Base-by-base conservation (phyloP, 2,113 vertebrate species). In the Scytalopus superciliaris region DNA sequence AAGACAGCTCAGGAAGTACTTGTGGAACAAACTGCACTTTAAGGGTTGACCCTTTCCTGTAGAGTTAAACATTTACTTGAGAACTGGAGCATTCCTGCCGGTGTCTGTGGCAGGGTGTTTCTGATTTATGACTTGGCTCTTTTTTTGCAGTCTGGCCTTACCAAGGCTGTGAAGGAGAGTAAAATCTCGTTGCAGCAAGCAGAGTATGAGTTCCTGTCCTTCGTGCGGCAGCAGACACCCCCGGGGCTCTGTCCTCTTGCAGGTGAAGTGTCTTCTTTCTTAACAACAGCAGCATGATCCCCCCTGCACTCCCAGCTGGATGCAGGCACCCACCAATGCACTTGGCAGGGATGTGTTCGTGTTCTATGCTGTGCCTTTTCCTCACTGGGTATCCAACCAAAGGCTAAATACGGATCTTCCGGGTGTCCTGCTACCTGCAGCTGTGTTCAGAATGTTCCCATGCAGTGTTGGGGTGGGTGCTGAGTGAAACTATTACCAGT, bases 151-250 rank as follows among this genome's bases (percentile, higher is more conserved):
- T 99, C 99, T 89, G 99, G 99, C 87, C 98, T 99, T 67, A 99
- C 99, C 3, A 98, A 99, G 96, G 99, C 99, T 3, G 99, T 99
- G 59, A 98, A 98, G 95, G 98, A 99, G 97, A 99, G 99, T 30
- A 98, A 98, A 44, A 98, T 99, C 84, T 98, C 98, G 1, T 75
- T 99, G 95, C 98, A 99, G 97, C 99, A 99, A 89, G 99, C 99
- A 0, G 99, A 99, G 95, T 99, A 99, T 0, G 99, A 99, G 96
- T 99, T 99, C 90, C 98, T 99, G 92, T 99, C 99, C 72, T 99
- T 99, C 28, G 89, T 99, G 79, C 98, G 99, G 12, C 98, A 99
- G 89, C 99, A 99, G 97, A 99, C 99, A 0, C 99, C 99, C 1
- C 99, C 99, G 0, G 99, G 99, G 45, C 98, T 99, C 84, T 99